Evolutionary conservation across 2,113 vertebrate genomes (phyloP).

Genomic region (Axis porcinus): DNA sequence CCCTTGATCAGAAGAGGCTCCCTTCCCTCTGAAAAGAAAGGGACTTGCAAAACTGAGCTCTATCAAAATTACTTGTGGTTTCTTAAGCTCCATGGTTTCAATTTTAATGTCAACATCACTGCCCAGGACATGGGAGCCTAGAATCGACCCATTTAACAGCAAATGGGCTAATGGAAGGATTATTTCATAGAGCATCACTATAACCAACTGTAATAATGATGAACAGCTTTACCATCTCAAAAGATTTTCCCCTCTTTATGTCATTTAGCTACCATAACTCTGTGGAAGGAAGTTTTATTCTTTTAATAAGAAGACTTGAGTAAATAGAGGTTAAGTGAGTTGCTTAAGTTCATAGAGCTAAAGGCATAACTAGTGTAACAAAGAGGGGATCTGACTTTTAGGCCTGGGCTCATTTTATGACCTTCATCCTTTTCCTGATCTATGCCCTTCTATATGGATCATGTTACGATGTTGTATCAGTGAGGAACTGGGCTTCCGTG

Average conservation of each 20-base stretch:
- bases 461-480: neutral
- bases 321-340: neutral
- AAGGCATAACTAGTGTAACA: neutral
- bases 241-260: neutral
- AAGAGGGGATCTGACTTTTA: neutral
- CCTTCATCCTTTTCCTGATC: neutral
- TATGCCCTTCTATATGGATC: neutral
- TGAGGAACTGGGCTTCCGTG: neutral
- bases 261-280: neutral
- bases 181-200: neutral
- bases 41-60: neutral
- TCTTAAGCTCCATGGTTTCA: neutral
- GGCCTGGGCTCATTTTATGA: neutral
- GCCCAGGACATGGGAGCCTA: neutral
- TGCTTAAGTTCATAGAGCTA: neutral
- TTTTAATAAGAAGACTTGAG: neutral
- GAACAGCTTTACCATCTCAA: neutral
- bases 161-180: neutral
- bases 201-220: neutral
- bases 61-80: neutral
- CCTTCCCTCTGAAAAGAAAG: constrained; percentile 83
- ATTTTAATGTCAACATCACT: neutral
- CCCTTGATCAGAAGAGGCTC: constrained; percentile 97
- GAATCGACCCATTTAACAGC: neutral
- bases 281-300: neutral